Conservation (phyloP, 2,797 vertebrate genomes). For the Falco berigora region DNA sequence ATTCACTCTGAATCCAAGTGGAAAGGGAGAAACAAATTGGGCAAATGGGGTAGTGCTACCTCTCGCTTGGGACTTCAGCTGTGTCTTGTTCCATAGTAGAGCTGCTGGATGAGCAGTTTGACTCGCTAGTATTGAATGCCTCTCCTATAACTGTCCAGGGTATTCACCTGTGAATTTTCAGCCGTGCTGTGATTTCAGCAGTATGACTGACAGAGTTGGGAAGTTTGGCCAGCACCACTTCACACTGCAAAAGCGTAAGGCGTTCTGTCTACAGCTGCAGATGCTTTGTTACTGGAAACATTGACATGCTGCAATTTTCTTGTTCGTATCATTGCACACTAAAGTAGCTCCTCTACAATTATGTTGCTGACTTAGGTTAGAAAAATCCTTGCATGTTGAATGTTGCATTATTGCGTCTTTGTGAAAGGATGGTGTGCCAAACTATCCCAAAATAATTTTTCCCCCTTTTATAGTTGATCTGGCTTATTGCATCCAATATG, state of each 20-base stretch:
- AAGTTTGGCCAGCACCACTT: not conserved
- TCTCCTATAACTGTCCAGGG: not conserved
- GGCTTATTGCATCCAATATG: not conserved
- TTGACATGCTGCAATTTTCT: slow-evolving; percentile 23
- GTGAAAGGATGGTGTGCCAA: not conserved
- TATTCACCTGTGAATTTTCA: not conserved
- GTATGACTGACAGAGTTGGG: not conserved
- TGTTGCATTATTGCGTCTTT: not conserved
- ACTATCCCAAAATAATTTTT: not conserved
- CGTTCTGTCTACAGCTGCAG: not conserved
- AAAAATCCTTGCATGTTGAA: not conserved
- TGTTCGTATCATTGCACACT: not conserved
- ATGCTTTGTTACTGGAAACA: not conserved
- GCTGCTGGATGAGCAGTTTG: not conserved
- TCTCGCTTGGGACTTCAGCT: not conserved
- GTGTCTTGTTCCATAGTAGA: not conserved
- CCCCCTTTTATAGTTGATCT: not conserved
- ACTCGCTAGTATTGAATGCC: not conserved
- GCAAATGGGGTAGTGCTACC: not conserved
- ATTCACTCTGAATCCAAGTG: not conserved
- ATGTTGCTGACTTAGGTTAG: not conserved
- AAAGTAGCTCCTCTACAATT: slow-evolving; percentile 11
- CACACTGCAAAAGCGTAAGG: not conserved
- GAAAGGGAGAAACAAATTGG: not conserved
- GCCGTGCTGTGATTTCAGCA: not conserved